Evolutionary conservation across 2,888 invertebrate species (phyloP), one percentile per base, ranked within the genome.

Genomic region (Nasonia oneida): DNA sequence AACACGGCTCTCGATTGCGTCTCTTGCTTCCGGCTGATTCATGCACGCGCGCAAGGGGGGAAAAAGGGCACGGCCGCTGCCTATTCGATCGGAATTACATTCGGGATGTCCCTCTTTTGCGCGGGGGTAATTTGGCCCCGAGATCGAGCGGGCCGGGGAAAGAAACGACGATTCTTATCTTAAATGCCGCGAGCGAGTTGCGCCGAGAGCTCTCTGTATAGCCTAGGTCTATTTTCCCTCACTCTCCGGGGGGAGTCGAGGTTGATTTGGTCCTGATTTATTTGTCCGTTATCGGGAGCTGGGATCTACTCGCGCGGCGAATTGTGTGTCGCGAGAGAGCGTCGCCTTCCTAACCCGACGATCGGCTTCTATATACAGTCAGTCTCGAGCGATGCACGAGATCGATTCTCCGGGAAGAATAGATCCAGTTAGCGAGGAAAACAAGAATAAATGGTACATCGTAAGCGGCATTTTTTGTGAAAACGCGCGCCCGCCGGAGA

Each of bases 91-190:
- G 71, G 70, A 81, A 80, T 76, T 76, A 76, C 57, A 84, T 80
- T 39, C 50, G 39, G 75, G 74, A 47, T 42, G 29, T n/a, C 12
- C 14, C 53, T 57, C 83, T 57, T 53, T 77, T 77, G 39, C 77
- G 71, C 42, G 39, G 37, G 37, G 3, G 37, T 73, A 83, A 83
- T 83, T 71, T 70, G 33, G 39, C 42, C 57, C 57, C 77, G 83
- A 78, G 77, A 83, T 77, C 77, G 76, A 83, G 23, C 70, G 53
- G 29, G 29, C 67, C 42, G 23, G 71, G 70, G 64, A 81, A 73
- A 78, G 80, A 81, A 80, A 84, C 79, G 77, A 42, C 74, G 85
- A 85, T 85, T 78, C 78, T 85, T 82, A 85, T 85, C 85, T 73
- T 42, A 74, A 85, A 53, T 50, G 76, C 71, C 78, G 75, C 70